These are phyloP conservation scores for Rhagonycha fulva DNA, from an alignment of 2,888 invertebrate species.

Conservation along the genomic window DNA sequence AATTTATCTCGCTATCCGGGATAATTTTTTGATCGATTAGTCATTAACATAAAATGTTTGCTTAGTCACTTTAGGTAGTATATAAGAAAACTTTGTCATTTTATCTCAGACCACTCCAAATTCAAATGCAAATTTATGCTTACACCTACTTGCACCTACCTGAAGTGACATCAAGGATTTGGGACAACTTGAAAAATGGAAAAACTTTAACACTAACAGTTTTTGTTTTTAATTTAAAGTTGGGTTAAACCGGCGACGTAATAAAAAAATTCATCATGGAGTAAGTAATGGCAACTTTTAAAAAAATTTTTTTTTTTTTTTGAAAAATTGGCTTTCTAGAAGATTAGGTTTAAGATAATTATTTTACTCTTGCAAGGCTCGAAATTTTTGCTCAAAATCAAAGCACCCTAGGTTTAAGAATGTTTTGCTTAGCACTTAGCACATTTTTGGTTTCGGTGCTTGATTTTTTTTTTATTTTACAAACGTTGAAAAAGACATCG, in stretches of 20 bases:
- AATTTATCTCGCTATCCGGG: not conserved
- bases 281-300: too few species aligned
- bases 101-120: not conserved
- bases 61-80: not conserved
- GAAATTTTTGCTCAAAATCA: too few species aligned
- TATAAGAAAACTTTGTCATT: not conserved
- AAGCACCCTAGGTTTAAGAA: too few species aligned
- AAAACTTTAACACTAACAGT: not conserved
- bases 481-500: not conserved
- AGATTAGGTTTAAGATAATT: too few species aligned
- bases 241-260: too few species aligned
- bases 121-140: not conserved
- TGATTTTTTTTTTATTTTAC: not conserved
- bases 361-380: too few species aligned
- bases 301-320: too few species aligned
- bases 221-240: not conserved
- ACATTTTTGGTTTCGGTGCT: too few species aligned
- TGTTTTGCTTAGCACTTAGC: too few species aligned
- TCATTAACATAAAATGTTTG: not conserved
- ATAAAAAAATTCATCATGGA: too few species aligned
- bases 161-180: not conserved
- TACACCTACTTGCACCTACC: not conserved
- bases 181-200: not conserved
- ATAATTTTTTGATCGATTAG: not conserved
- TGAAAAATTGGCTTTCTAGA: too few species aligned